Base-by-base conservation (phyloP, 2,888 invertebrate species). In the Rhagonycha lutea region DNA sequence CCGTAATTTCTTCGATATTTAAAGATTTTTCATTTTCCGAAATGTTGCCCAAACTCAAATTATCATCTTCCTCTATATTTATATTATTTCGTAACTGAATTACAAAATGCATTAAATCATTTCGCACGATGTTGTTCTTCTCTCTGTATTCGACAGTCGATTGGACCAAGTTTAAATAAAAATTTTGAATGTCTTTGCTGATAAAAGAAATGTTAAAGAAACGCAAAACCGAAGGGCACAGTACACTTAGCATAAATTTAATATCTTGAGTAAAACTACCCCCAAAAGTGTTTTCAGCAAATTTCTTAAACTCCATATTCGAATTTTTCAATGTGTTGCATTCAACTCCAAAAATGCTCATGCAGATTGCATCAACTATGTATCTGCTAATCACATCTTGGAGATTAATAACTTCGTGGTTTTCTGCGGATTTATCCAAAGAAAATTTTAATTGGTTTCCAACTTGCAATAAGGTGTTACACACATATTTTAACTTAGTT, bases 401-500 rank as follows among this genome's bases (percentile, higher is more conserved):
- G 60, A 81, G 71, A 78, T 84, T 86, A 9, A 80, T 18, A 2
- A 29, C 62, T 63, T 75, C 69, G 2, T 32, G 47, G 9, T 28
- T 14, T 61, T 62, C 65, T 12, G 70, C 65, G 14, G 73, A 14
- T 18, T 71, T 47, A 5, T 83, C 79, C n/a, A 85, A 68, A 47
- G 83, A 80, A 1, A 75, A 70, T 4, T 77, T 75, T 24, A 87
- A 81, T 24, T 83, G 81, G 24, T 82, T 68, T 3, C 85, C 84
- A 61, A 86, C 87, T 14, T 87, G 85, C 23, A 85, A 76, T 81
- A 89, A 86, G 10, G 88, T 83, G 0, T 86, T 84, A 23, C 89
- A 86, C 89, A 90, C 89, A 69, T 83, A 85, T 80, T 87, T 89
- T 78, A 91, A 84, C 81, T 90, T 90, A n/a, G 88, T 89, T 2